Base-by-base conservation (phyloP, 2,113 vertebrate genomes). In the Indicator indicator region DNA sequence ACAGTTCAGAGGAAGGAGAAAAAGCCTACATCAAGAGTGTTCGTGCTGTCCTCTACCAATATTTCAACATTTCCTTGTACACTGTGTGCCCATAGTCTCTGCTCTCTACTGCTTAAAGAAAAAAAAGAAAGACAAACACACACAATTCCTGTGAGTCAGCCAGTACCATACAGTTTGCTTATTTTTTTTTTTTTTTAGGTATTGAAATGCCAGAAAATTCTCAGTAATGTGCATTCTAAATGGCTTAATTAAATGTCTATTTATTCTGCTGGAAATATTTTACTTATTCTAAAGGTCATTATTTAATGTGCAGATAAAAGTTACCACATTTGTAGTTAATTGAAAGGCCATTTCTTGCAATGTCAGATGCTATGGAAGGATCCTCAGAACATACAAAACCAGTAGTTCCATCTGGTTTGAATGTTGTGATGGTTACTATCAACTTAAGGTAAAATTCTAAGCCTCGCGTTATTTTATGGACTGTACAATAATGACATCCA, bases 1-100 rank as follows among this genome's bases (percentile, higher is more conserved):
- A 17, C 3, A 3, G 16, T 26, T 15, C n/a, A 1, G 1, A 71
- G 30, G 15, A 60, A 44, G 6, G 0, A 2, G 5, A 9, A 71
- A 36, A 50, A 52, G 16, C 17, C 6, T 44, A 2, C 13, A n/a
- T 50, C 7, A n/a, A 23, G 20, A 9, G 21, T 40, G 28, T 6
- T 83, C 33, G 46, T 28, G 28, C 28, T 56, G 38, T 16, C 14
- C 1, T 21, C 6, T 11, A 32, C 3, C 26, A 58, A 30, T 65
- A 63, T 80, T 73, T 79, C 23, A 70, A 12, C 9, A 8, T 4
- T 11, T 28, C 2, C 50, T n/a, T 70, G 18, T 40, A 38, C 10
- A 32, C 3, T 67, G 14, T 73, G 9, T 69, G 26, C 16, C 16
- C 12, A 8, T 12, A 38, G 2, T 4, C 3, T 65, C 10, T 70